Evolutionary conservation across 2,888 invertebrate species (phyloP).

Genomic region (Microctonus brassicae): DNA sequence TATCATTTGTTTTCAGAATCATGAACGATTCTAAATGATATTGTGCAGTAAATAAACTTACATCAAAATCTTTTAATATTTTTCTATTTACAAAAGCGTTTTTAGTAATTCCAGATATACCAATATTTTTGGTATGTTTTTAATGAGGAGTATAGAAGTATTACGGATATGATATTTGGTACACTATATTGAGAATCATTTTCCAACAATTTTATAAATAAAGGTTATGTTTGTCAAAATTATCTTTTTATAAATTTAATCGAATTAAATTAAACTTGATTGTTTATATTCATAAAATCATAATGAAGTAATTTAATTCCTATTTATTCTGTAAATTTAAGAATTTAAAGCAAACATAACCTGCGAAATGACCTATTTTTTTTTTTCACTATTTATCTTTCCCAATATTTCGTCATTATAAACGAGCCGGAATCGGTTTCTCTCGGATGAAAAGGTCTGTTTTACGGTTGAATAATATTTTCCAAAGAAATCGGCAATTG

Average conservation of each 20-base stretch:
- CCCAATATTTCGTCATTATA: not conserved
- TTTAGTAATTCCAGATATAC: not conserved
- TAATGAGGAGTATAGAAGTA: not conserved
- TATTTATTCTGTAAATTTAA: no score
- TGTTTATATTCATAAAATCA: no score
- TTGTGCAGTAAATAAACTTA: not conserved
- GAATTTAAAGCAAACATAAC: no score
- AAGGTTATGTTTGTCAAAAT: not conserved
- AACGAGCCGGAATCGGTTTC: not conserved
- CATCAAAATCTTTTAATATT: not conserved
- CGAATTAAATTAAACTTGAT: not conserved
- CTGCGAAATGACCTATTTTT: not conserved
- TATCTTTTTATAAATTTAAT: no score
- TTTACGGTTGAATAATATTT: constrained; percentile 7
- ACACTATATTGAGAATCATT: not conserved
- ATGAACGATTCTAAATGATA: not conserved
- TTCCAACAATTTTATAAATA: not conserved
- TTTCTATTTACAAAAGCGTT: not conserved
- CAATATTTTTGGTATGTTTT: not conserved
- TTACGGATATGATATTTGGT: not conserved
- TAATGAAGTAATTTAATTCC: no score
- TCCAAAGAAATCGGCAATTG: constrained; percentile 10
- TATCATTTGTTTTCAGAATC: not conserved
- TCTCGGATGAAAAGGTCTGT: not conserved
- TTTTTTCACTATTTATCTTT: not conserved